These are phyloP conservation scores for Smutsia gigantea DNA, from an alignment of 2,797 vertebrate species.

Conservation along the genomic window DNA sequence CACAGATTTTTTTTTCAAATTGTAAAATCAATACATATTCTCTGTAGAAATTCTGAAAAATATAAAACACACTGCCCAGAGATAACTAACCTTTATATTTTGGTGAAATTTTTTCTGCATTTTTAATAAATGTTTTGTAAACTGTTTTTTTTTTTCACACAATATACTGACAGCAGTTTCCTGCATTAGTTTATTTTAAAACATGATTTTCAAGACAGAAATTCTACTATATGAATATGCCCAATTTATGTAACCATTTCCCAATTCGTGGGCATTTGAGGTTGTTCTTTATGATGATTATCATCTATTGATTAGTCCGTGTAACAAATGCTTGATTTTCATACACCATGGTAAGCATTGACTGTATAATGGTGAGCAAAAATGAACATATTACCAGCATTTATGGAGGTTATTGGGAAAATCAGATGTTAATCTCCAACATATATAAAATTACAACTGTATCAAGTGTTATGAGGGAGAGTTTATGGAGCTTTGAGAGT, in stretches of 20 bases:
- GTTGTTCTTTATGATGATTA: slow-evolving; percentile 31
- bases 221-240: slow-evolving; percentile 5
- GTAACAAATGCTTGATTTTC: slow-evolving; percentile 42
- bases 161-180: slow-evolving; percentile 31
- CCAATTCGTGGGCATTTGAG: not conserved
- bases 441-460: slow-evolving; percentile 54
- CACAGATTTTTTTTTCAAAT: not conserved
- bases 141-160: slow-evolving; percentile 34
- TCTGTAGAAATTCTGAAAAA: slow-evolving; percentile 53
- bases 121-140: slow-evolving; percentile 55
- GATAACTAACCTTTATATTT: slow-evolving; percentile 27
- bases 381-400: slow-evolving; percentile 53
- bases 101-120: not conserved
- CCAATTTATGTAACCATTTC: slow-evolving; percentile 42
- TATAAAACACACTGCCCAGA: slow-evolving; percentile 41
- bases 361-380: slow-evolving; percentile 43
- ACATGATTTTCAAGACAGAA: slow-evolving; percentile 28
- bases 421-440: slow-evolving; percentile 52
- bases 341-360: slow-evolving; percentile 41
- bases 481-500: slow-evolving; percentile 50
- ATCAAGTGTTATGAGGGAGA: slow-evolving; percentile 61
- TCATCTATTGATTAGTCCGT: slow-evolving; percentile 43
- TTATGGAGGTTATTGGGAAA: slow-evolving; percentile 54
- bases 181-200: slow-evolving; percentile 25
- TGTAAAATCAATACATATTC: slow-evolving; percentile 40